phyloP scores from a whole-genome alignment of 2,888 invertebrate species.

The Cancer borealis region DNA sequence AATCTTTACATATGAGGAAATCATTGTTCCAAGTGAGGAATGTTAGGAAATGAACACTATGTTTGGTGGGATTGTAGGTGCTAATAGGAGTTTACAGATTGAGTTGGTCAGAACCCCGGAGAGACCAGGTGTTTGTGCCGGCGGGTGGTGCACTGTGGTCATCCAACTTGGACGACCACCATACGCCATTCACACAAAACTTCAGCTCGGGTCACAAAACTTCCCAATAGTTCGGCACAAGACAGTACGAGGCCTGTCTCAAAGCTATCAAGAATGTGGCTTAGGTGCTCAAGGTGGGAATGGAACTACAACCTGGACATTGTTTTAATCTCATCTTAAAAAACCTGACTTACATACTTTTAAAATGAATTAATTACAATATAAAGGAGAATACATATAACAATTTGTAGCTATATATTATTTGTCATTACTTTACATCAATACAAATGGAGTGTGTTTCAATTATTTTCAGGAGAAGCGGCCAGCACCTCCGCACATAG shows the following conservation, averaged over 20 bases:
- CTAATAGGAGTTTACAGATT: slow-evolving; percentile 82
- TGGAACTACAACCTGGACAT: neutral
- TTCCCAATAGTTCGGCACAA: slow-evolving; percentile 99
- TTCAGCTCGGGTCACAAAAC: slow-evolving; percentile 96
- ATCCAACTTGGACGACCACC: slow-evolving; percentile 96
- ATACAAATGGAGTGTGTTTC: neutral
- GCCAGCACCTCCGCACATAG: slow-evolving; percentile 88
- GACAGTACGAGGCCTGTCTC: slow-evolving; percentile 96
- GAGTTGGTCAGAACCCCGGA: slow-evolving; percentile 97
- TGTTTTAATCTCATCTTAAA: neutral
- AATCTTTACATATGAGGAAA: neutral
- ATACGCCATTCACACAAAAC: slow-evolving; percentile 99
- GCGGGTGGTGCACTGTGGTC: slow-evolving; percentile 99
- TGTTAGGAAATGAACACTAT: neutral
- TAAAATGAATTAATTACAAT: neutral
- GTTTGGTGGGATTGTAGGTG: neutral
- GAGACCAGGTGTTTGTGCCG: slow-evolving; percentile 99
- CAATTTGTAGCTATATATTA: too few species aligned
- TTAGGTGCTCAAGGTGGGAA: slow-evolving; percentile 82
- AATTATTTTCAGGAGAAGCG: slow-evolving; percentile 84
- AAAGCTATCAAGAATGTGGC: slow-evolving; percentile 95
- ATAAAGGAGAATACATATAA: neutral
- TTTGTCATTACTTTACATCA: neutral
- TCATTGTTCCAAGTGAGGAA: neutral
- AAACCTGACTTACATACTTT: neutral